Conservation (phyloP, 2,797 vertebrate species). For the Lophura swinhoii region DNA sequence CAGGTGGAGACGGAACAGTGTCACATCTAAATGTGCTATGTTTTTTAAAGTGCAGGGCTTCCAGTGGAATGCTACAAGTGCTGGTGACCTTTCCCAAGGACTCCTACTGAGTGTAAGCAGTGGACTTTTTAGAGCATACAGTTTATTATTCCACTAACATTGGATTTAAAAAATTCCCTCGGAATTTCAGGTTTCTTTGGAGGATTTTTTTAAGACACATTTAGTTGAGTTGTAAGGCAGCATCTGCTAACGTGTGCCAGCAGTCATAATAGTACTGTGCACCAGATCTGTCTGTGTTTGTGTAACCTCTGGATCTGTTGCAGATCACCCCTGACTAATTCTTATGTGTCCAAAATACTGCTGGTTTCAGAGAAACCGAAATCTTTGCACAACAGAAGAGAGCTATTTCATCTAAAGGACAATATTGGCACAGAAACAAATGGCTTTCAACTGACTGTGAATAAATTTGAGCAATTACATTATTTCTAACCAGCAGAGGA, state of each 20-base stretch:
- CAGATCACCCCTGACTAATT: not conserved
- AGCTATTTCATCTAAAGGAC: slow-evolving; percentile 40
- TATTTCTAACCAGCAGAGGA: slow-evolving; percentile 40
- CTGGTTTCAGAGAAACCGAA: not conserved
- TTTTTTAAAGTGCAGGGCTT: not conserved
- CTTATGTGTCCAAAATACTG: not conserved
- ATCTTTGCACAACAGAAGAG: not conserved
- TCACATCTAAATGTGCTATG: not conserved
- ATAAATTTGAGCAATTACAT: slow-evolving; percentile 59
- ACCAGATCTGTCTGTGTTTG: not conserved
- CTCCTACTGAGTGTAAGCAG: not conserved
- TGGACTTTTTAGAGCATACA: not conserved
- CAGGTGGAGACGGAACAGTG: not conserved
- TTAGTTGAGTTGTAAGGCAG: not conserved
- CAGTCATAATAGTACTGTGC: not conserved
- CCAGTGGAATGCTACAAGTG: accelerated
- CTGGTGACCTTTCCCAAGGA: not conserved
- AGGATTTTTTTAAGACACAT: not conserved
- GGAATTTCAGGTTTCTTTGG: not conserved
- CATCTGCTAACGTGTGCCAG: not conserved
- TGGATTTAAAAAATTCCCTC: not conserved
- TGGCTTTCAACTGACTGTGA: slow-evolving; percentile 50
- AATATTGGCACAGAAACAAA: slow-evolving; percentile 54
- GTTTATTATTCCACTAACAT: not conserved
- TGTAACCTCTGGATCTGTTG: not conserved